Evolutionary conservation across 2,888 invertebrate genomes (phyloP).

Genomic region (Dicranocentrus wangi): DNA sequence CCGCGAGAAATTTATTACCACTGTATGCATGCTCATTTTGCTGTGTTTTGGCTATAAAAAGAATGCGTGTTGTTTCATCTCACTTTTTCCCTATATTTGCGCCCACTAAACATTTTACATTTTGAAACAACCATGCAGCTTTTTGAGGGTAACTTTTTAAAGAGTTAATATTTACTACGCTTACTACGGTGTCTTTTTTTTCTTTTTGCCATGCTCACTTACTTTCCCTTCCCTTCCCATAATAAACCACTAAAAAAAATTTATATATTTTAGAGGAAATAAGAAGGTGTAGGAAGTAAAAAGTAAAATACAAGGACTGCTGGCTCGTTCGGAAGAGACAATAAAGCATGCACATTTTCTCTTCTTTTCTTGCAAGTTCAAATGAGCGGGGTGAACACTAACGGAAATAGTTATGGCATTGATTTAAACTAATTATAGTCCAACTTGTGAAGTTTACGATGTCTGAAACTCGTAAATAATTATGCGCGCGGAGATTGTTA

Average conservation of each 20-base stretch:
- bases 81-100: too few relatives aligned
- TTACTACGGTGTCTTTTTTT: background rate
- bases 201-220: too few relatives aligned
- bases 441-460: slow-evolving; percentile 35
- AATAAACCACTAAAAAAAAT: too few relatives aligned
- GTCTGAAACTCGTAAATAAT: slow-evolving; percentile 58
- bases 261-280: too few relatives aligned
- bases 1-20: slow-evolving; percentile 53
- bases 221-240: too few relatives aligned
- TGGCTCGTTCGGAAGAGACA: too few relatives aligned
- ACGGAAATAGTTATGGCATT: slow-evolving; percentile 55
- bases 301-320: too few relatives aligned
- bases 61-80: slow-evolving; percentile 34
- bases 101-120: background rate
- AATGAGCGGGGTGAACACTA: too few relatives aligned
- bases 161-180: slow-evolving; percentile 21
- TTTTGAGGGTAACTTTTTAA: slow-evolving; percentile 19
- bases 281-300: too few relatives aligned
- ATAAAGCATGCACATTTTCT: background rate
- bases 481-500: slow-evolving; percentile 29
- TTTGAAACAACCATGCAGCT: too few relatives aligned
- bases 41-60: slow-evolving; percentile 31
- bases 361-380: background rate
- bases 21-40: slow-evolving; percentile 47
- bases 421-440: slow-evolving; percentile 62